A percentile compares a stretch with the other conserved stretches of the same genome.
Evolutionary conservation across 2,797 vertebrate genomes (phyloP).

Genomic region (Crax fasciolata): DNA sequence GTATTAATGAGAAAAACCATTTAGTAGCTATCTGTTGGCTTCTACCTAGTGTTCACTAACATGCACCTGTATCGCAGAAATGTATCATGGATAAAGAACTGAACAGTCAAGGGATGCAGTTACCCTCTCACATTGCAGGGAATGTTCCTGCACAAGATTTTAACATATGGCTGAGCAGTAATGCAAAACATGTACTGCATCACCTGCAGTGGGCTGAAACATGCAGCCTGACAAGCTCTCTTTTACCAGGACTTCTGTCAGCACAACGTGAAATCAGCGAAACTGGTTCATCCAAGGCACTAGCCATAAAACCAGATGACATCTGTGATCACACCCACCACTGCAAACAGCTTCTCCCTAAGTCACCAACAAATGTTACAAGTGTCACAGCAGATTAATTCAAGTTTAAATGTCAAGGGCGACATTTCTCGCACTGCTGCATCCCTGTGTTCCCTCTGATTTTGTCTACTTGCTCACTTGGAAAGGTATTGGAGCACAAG

Average conservation of each 20-base stretch:
- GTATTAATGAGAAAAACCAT: background rate
- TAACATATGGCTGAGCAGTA: background rate
- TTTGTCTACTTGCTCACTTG: background rate
- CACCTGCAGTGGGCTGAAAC: background rate
- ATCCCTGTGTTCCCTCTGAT: background rate
- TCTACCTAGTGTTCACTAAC: background rate
- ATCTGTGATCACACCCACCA: background rate
- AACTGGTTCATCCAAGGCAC: constrained; percentile 12
- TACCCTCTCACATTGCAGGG: background rate
- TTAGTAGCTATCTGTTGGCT: background rate
- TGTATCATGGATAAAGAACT: background rate
- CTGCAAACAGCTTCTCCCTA: constrained; percentile 29
- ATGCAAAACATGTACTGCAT: background rate
- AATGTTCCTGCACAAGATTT: background rate
- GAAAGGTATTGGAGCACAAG: constrained; percentile 10
- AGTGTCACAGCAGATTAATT: constrained; percentile 59
- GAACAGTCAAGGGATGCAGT: background rate
- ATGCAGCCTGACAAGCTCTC: background rate
- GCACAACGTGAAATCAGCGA: background rate
- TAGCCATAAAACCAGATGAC: constrained; percentile 8
- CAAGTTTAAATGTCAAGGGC: constrained; percentile 47
- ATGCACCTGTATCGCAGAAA: background rate
- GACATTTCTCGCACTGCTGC: background rate
- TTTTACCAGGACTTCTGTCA: background rate
- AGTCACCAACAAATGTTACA: constrained; percentile 53